Conservation (phyloP, 2,888 invertebrate genomes). For the Philonicus albiceps region DNA sequence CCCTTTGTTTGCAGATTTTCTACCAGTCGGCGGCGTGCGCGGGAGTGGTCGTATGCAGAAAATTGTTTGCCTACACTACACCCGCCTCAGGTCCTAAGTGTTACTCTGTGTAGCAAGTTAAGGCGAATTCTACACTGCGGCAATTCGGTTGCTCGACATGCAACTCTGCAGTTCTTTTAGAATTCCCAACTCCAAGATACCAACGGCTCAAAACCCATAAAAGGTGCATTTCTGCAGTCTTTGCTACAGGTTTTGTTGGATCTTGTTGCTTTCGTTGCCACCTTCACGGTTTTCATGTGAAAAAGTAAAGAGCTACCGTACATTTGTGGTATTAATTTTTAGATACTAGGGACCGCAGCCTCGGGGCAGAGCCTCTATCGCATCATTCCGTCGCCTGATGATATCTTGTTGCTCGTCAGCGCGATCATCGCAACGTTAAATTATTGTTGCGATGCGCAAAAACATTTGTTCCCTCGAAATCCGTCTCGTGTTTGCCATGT, state of each 20-base stretch:
- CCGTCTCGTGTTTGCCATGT: background rate
- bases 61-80: background rate
- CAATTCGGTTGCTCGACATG: background rate
- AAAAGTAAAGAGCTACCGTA: background rate
- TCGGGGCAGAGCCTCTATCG: background rate
- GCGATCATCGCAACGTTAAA: background rate
- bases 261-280: background rate
- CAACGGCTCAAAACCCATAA: background rate
- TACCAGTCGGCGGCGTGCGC: background rate
- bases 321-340: background rate
- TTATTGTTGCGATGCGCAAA: background rate
- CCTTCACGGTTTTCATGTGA: background rate
- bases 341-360: background rate
- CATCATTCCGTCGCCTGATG: background rate
- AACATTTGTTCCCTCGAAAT: conserved; percentile 13
- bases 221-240: background rate
- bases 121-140: background rate
- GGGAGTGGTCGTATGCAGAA: background rate
- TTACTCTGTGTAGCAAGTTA: background rate
- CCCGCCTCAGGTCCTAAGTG: background rate
- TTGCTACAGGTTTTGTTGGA: background rate
- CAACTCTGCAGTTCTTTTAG: background rate
- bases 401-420: background rate
- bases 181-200: background rate
- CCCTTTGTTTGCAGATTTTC: background rate